phyloP scores from a whole-genome alignment of 2,888 invertebrate genomes.

The Trissoscelio sp. region DNA sequence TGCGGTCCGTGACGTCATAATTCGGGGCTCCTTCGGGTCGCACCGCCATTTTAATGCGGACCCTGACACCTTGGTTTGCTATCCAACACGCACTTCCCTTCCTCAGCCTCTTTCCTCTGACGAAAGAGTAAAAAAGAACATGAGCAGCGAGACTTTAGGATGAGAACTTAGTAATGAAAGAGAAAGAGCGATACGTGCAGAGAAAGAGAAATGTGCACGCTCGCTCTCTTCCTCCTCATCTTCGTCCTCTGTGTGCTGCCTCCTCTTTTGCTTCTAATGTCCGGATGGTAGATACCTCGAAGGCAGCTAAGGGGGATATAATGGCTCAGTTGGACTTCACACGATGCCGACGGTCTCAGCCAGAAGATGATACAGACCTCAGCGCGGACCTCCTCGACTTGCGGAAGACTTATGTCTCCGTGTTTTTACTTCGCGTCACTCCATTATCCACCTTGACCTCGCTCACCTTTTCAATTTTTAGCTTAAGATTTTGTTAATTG shows the following conservation, averaged over 20 bases:
- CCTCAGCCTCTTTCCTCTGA: conserved; percentile 57
- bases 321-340: conserved; percentile 82
- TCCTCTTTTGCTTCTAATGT: conserved; percentile 55
- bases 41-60: conserved; percentile 83
- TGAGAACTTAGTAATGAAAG: conserved; percentile 53
- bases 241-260: conserved; percentile 23
- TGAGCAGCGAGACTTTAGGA: conserved; percentile 37
- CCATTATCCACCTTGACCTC: conserved; percentile 42
- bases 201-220: conserved; percentile 29
- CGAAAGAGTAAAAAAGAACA: conserved; percentile 68
- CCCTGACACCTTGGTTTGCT: conserved; percentile 82
- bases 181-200: conserved; percentile 65
- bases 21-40: conserved; percentile 82
- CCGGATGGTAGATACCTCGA: conserved; percentile 76
- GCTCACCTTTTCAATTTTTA: conserved; percentile 12
- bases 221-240: conserved; percentile 33
- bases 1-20: conserved; percentile 84
- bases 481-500: conserved; percentile 3
- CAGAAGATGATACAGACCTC: conserved; percentile 80
- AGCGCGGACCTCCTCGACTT: conserved; percentile 74
- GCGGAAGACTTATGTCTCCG: conserved; percentile 69
- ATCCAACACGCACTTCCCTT: conserved; percentile 79
- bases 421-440: conserved; percentile 53
- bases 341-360: conserved; percentile 81
- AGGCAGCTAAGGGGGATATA: conserved; percentile 81